Evolutionary conservation across 2,113 vertebrate species (phyloP).

Genomic region (Ammodytes marinus): DNA sequence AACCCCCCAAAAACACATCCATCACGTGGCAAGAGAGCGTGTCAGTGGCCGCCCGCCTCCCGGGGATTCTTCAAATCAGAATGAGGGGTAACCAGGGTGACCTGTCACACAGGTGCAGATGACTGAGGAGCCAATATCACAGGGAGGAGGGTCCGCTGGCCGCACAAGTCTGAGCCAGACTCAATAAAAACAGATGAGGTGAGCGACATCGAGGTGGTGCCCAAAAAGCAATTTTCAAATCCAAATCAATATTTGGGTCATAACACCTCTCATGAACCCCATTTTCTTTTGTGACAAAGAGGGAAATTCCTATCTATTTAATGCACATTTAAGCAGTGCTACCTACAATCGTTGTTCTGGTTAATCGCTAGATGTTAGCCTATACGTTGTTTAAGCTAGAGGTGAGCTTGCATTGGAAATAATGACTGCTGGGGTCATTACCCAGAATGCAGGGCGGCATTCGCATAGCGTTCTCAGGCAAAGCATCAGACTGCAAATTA

Average conservation of each 20-base stretch:
- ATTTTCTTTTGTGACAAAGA: background rate
- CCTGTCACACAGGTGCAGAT: conserved; percentile 49
- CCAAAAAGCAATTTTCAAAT: conserved; percentile 42
- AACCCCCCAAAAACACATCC: conserved; percentile 57
- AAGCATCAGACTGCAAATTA: conserved; percentile 1
- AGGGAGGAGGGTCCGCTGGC: conserved; percentile 8
- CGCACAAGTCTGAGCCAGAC: conserved; percentile 28
- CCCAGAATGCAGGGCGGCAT: conserved; percentile 1
- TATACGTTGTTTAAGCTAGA: conserved; percentile 8
- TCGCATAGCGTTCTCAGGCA: background rate
- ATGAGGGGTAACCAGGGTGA: conserved; percentile 11
- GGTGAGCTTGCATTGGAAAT: conserved; percentile 8
- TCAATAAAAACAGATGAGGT: conserved; percentile 52
- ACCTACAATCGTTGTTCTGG: background rate
- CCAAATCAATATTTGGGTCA: conserved; percentile 52
- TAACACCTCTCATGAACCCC: conserved; percentile 8
- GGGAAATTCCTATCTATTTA: background rate
- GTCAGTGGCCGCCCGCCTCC: conserved; percentile 28
- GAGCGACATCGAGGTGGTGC: conserved; percentile 21
- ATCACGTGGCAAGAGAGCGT: conserved; percentile 57
- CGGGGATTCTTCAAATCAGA: conserved; percentile 28
- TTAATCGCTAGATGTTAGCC: conserved; percentile 22
- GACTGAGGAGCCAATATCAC: conserved; percentile 56
- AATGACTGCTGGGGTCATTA: conserved; percentile 16
- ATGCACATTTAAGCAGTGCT: background rate